A percentile compares a stretch with the other conserved stretches of the same genome.
Evolutionary conservation across 2,888 invertebrate genomes (phyloP).

Genomic region (Xiphydria camelus): DNA sequence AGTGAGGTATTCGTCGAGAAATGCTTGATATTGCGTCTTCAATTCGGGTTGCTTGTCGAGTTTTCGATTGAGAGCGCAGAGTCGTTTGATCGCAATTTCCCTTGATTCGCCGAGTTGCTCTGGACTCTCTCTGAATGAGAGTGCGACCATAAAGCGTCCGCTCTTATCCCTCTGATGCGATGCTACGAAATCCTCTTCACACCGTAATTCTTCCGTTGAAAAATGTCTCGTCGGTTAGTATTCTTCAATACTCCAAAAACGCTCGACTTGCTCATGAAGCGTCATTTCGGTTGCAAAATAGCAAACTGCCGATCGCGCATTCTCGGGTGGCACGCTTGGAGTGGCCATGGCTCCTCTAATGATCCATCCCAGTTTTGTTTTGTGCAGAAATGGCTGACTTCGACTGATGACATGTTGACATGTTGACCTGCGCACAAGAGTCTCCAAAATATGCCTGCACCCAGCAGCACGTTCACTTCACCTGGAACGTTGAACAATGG

Average conservation of each 20-base stretch:
- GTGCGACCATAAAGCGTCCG: slow-evolving; percentile 16
- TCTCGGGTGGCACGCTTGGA: background rate
- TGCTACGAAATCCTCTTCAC: slow-evolving; percentile 17
- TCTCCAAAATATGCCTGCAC: slow-evolving; percentile 22
- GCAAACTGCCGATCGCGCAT: background rate
- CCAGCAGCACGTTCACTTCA: slow-evolving; percentile 24
- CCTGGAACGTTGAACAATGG: slow-evolving; percentile 18
- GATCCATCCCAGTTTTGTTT: slow-evolving; percentile 24
- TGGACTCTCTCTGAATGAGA: slow-evolving; percentile 16
- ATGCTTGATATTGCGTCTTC: slow-evolving; percentile 10
- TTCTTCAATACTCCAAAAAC: slow-evolving; percentile 21
- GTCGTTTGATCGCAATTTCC: background rate
- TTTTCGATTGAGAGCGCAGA: background rate
- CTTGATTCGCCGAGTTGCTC: slow-evolving; percentile 12
- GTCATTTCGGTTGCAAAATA: slow-evolving; percentile 3
- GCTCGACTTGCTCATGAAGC: slow-evolving; percentile 6
- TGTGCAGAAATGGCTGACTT: slow-evolving; percentile 16
- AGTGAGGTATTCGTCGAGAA: slow-evolving; percentile 16
- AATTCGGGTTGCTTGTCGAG: background rate
- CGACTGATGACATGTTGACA: slow-evolving; percentile 2
- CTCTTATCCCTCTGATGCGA: background rate
- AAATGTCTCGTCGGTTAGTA: background rate
- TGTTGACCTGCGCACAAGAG: slow-evolving; percentile 21
- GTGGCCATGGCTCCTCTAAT: slow-evolving; percentile 8
- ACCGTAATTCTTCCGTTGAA: slow-evolving; percentile 1